A percentile compares a stretch with the other conserved stretches of the same genome.
These are phyloP conservation scores for Gallirallus australis DNA, from an alignment of 2,797 vertebrate species.

Conservation along the genomic window DNA sequence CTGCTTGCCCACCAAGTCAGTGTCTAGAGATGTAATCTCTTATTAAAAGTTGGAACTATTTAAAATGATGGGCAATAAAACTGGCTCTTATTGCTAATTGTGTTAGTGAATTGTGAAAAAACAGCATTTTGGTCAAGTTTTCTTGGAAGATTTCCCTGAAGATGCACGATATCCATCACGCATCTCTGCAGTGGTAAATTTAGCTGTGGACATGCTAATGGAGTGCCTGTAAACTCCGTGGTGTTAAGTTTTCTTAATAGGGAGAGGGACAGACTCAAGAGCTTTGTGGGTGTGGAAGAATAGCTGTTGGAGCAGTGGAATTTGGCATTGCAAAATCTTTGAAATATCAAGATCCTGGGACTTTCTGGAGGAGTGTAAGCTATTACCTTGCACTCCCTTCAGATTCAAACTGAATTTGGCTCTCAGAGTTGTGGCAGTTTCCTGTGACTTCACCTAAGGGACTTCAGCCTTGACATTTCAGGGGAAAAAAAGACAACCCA, in stretches of 20 bases:
- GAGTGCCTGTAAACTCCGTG: background rate
- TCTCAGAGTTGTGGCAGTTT: background rate
- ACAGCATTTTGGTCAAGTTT: background rate
- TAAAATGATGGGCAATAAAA: background rate
- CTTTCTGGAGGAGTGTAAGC: background rate
- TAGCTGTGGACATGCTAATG: conserved; percentile 13
- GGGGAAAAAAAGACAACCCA: background rate
- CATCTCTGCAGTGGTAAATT: conserved; percentile 8
- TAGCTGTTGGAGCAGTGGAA: conserved; percentile 44
- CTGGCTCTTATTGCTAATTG: background rate
- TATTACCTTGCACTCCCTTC: background rate
- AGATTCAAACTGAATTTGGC: background rate
- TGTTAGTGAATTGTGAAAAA: background rate
- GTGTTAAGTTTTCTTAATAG: conserved; percentile 45
- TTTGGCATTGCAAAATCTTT: conserved; percentile 12
- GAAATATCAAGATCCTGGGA: background rate
- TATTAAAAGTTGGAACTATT: background rate
- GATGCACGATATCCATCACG: background rate
- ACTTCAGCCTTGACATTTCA: conserved; percentile 1
- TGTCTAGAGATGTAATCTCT: conserved; percentile 20
- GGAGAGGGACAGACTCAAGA: conserved; percentile 17
- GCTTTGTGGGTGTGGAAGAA: conserved; percentile 52
- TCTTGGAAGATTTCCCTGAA: background rate
- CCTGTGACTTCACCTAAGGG: conserved; percentile 26
- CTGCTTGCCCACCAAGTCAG: background rate